Base-by-base conservation (phyloP, 2,113 vertebrate genomes). In the Chaenocephalus aceratus region DNA sequence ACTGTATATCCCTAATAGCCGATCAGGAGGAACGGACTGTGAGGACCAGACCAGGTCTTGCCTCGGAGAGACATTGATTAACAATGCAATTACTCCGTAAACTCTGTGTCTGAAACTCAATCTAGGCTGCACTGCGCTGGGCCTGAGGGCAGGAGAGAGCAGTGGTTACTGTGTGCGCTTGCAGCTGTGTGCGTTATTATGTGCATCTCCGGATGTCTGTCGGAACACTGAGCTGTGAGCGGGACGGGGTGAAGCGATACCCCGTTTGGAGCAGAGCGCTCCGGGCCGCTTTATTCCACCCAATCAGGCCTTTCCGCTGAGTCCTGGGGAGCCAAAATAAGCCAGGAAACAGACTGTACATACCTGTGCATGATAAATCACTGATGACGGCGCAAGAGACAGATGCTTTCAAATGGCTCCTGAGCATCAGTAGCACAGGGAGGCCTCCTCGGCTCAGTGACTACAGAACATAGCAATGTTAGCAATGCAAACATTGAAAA, bases 61-160 rank as follows among this genome's bases (percentile, higher is more conserved):
- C 86, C 88, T 91, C 70, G 70, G 83, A 84, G 77, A 94, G 93
- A 94, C 93, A 94, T 94, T 95, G 94, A 95, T 94, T 94, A 95
- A 95, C 92, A 95, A 91, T 91, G 90, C 93, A 95, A 95, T 95
- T 94, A 95, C 91, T 87, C 87, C 66, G 86, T 82, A 94, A 94
- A 93, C 91, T 93, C 85, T 89, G 80, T 90, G 93, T 90, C 86
- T 93, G 91, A 94, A 93, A 93, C 90, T 88, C 94, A 90, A 94
- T 95, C 93, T 93, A 75, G 82, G 86, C 74, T 75, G 69, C 76
- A 77, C 74, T 82, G 80, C 87, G 88, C 79, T 90, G 78, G 66
- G 91, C 92, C 90, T 80, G 81, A 83, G 82, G 93, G 79, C 63
- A 67, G 73, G 52, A 78, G 73, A 82, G 82, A 79, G 78, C 45